Evolutionary conservation across 2,113 vertebrate species (phyloP), one percentile per base, ranked within the genome.

Genomic region (Prunella himalayana): DNA sequence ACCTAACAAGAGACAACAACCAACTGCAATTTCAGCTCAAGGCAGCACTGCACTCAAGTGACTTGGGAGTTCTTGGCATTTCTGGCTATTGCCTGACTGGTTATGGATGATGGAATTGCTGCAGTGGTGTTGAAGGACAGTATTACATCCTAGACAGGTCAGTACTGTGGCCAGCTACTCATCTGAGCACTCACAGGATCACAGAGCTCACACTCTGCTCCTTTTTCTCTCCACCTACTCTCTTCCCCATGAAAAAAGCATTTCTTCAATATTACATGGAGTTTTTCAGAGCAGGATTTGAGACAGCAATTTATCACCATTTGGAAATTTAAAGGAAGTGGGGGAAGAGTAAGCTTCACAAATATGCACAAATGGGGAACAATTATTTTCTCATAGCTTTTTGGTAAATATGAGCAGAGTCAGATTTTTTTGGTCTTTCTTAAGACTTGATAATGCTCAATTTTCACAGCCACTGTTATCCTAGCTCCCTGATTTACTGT

Each of bases 1-100:
- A 98, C 98, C 98, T 98, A 82, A 44, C 47, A 61, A 80, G 78
- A 93, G 88, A 86, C 47, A 88, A 88, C 44, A 81, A 69, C 27
- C 13, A 14, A 66, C 49, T 93, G 82, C 79, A 54, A 77, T 57
- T 71, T 81, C 71, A 94, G 60, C 56, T 80, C 35, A 5, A 64
- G 44, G 6, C 37, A 85, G 61, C 33, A 8, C 15, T 19, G 39
- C 66, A 72, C n/a, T 79, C 60, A 65, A 53, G 51, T 3, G 30
- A 79, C 14, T 91, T 5, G 1, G 35, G 27, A 60, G 35, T 2
- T 92, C 39, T 14, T 56, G 54, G 45, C 35, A 35, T 49, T 63
- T 85, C 69, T 31, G 18, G 21, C 64, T 70, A 20, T 17, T 73
- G 63, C 50, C 60, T 51, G 24, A 83, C 11, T 73, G 21, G 20